Base-by-base conservation (phyloP, 1,140 invertebrate genomes). In the Aricia agestis region DNA sequence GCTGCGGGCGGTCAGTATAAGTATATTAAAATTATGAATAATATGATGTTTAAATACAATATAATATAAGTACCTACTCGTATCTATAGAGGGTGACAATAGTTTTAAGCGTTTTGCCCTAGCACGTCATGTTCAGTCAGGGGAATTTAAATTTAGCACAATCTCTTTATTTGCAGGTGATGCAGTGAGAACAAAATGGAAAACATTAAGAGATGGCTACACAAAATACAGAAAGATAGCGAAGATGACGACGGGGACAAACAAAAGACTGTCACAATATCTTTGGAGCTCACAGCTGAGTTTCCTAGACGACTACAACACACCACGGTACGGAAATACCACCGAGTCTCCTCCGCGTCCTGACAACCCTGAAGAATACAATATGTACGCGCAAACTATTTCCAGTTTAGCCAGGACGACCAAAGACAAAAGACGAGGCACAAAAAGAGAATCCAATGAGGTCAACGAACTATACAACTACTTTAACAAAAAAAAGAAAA, bases 161-260 rank as follows among this genome's bases (percentile, higher is more conserved):
- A 15, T 52, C 18, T 63, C 18, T 1, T 63, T 18, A 36, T 19
- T 63, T 63, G 7, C 70, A 79, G 78, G 71, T 67, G 73, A 77
- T 15, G 25, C 70, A n/a, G 71, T 75, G 13, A 76, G 71, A 68
- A 61, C 66, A 11, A 80, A 76, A 71, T 80, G 78, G 78, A 74
- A 73, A 58, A 75, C 72, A 0, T 45, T 80, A 59, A 71, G 74
- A 74, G 78, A 80, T 41, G 73, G 76, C 6, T 80, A 78, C 32
- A 78, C 72, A 2, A 78, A 78, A 32, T 71, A 75, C 57, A 78
- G 74, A 69, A 80, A 78, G 41, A 70, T 69, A 52, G 17, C 71
- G 3, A 76, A 75, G 19, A 52, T 19, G n/a, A 18, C 69, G 7
- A 61, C 66, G 15, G 69, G 15, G 0, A 68, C n/a, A 17, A 45